phyloP scores from a whole-genome alignment of 2,888 invertebrate species.

The Euclidia mi region DNA sequence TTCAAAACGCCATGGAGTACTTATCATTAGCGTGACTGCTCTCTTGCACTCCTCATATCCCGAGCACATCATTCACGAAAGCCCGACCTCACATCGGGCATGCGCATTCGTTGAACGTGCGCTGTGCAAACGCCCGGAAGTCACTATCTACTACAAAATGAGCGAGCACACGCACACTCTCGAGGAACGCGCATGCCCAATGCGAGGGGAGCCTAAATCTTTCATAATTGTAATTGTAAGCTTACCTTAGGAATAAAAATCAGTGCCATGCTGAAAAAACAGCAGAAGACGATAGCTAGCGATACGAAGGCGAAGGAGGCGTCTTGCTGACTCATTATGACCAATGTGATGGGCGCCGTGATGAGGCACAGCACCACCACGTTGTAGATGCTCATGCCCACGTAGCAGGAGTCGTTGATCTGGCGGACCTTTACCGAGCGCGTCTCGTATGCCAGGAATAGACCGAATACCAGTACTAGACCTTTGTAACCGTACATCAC shows the following conservation, averaged over 20 bases:
- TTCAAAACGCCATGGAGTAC: too few species aligned
- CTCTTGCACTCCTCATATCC: too few species aligned
- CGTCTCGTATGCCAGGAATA: conserved; percentile 99
- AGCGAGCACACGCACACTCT: too few species aligned
- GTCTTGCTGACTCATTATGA: conserved; percentile 99
- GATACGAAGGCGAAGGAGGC: conserved; percentile 99
- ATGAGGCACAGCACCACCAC: conserved; percentile 99
- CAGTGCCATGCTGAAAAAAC: conserved; percentile 99
- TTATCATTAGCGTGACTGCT: too few species aligned
- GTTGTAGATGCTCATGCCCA: conserved; percentile 99
- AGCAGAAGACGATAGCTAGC: conserved; percentile 98
- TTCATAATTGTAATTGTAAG: too few species aligned
- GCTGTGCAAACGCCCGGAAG: too few species aligned
- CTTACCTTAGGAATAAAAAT: conserved; percentile 99
- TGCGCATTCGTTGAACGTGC: too few species aligned
- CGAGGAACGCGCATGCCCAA: too few species aligned
- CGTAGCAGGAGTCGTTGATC: conserved; percentile 99
- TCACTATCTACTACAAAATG: too few species aligned
- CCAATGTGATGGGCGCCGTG: conserved; percentile 99
- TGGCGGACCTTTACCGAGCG: conserved; percentile 98
- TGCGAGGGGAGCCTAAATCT: too few species aligned
- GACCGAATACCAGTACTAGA: conserved; percentile 98
- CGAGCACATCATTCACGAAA: too few species aligned
- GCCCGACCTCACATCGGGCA: too few species aligned
- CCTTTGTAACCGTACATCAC: conserved; percentile 99